Evolutionary conservation across 1,140 invertebrate genomes (phyloP).

Genomic region (Drosophila eugracilis): DNA sequence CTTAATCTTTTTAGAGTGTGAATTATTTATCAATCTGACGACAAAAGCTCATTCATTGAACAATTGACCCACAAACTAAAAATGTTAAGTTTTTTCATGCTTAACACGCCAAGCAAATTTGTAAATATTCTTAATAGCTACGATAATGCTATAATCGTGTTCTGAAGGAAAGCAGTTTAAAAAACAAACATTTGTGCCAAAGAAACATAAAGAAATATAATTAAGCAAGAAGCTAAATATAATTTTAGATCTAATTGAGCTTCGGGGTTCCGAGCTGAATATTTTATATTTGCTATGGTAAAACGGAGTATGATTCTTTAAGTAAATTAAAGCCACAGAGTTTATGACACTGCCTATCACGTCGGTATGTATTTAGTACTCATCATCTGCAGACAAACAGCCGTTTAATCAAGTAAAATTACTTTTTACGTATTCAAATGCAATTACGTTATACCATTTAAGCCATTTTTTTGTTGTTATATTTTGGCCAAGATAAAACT

Average conservation of each 20-base stretch:
- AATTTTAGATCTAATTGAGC: too few relatives aligned
- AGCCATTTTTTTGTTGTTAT: neutral
- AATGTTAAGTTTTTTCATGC: neutral
- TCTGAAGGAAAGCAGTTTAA: neutral
- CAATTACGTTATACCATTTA: neutral
- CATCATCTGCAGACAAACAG: conserved; percentile 7
- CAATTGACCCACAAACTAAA: neutral
- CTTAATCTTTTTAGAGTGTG: neutral
- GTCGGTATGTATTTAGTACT: neutral
- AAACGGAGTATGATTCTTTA: too few relatives aligned
- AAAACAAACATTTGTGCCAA: neutral
- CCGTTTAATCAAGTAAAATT: neutral
- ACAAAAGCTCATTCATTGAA: neutral
- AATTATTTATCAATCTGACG: neutral
- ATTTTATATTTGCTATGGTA: too few relatives aligned
- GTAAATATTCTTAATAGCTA: neutral
- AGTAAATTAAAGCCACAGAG: too few relatives aligned
- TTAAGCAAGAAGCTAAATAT: too few relatives aligned
- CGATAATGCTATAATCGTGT: too few relatives aligned
- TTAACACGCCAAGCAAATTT: neutral
- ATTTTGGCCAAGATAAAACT: neutral
- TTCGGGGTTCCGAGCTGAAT: too few relatives aligned
- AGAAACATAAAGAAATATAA: neutral
- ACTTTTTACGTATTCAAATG: conserved; percentile 4
- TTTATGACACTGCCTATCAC: too few relatives aligned